Percentiles rank a stretch among this genome's conserved stretches.
phyloP scores from a whole-genome alignment of 1,140 invertebrate genomes.

The Drosophila rhopaloa region DNA sequence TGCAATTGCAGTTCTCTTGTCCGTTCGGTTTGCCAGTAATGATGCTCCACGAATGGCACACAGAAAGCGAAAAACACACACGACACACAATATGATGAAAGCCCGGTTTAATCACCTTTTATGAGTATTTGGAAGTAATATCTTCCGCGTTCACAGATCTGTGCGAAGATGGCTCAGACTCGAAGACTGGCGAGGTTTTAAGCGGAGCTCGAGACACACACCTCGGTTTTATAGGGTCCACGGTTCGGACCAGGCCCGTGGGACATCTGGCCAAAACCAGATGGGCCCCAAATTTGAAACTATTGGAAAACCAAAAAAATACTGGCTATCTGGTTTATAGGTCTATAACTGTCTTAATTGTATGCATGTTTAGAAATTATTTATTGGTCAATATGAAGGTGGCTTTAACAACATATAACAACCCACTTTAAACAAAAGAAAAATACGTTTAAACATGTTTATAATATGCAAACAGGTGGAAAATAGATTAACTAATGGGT shows the following conservation, averaged over 20 bases:
- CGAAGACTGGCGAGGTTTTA: conserved; percentile 47
- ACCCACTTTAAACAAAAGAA: conserved; percentile 3
- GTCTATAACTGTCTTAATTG: conserved; percentile 19
- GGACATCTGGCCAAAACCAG: conserved; percentile 28
- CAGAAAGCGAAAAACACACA: conserved; percentile 10
- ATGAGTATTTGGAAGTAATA: conserved; percentile 9
- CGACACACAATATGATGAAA: conserved; percentile 22
- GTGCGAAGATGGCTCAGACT: conserved; percentile 44
- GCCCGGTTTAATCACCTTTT: conserved; percentile 61
- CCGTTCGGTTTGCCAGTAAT: conserved; percentile 14
- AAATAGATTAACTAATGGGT: not conserved
- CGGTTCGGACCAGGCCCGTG: conserved; percentile 1
- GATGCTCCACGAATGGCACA: conserved; percentile 1
- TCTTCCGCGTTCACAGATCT: conserved; percentile 35
- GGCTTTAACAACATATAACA: not conserved
- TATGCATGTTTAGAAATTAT: conserved; percentile 34
- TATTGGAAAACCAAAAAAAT: conserved; percentile 1
- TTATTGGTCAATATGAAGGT: conserved; percentile 13
- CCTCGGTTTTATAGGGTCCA: conserved; percentile 59
- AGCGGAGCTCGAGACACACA: conserved; percentile 47
- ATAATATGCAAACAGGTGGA: not conserved
- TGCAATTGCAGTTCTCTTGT: conserved; percentile 44
- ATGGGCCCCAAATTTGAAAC: conserved; percentile 14
- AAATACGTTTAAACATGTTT: not conserved
- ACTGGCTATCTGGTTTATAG: conserved; percentile 15